Conservation (phyloP, 2,113 vertebrate genomes). For the Heterocephalus glaber region DNA sequence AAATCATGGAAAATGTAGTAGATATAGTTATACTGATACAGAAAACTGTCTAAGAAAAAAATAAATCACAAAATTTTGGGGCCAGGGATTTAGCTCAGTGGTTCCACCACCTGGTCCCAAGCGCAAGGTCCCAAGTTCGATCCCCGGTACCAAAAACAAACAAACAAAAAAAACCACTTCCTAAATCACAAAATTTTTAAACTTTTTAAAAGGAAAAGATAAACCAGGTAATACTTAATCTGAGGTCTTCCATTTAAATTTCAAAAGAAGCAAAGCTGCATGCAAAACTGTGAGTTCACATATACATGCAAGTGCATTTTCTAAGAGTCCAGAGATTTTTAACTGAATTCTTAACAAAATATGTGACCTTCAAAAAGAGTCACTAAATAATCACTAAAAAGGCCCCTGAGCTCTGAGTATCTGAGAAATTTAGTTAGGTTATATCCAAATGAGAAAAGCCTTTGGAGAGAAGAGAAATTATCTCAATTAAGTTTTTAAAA, state of each 20-base stretch:
- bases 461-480: conserved; percentile 38
- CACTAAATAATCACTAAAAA: conserved; percentile 37
- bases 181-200: neutral
- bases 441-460: neutral
- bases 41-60: conserved; percentile 1
- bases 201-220: neutral
- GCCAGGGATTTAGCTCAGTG: too few relatives aligned
- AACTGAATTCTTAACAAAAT: conserved; percentile 21
- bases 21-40: neutral
- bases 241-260: conserved; percentile 29
- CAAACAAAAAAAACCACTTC: too few relatives aligned
- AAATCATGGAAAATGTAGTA: neutral
- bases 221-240: conserved; percentile 16
- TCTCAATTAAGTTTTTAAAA: conserved; percentile 56
- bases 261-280: neutral
- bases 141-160: too few relatives aligned
- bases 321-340: conserved; percentile 2
- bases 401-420: neutral
- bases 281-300: neutral
- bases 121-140: too few relatives aligned
- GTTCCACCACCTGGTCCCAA: too few relatives aligned
- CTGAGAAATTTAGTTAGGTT: conserved; percentile 18
- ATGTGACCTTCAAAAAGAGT: neutral
- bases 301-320: neutral
- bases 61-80: neutral